Base-by-base conservation (phyloP, 2,113 vertebrate species). In the Microtus ochrogaster region DNA sequence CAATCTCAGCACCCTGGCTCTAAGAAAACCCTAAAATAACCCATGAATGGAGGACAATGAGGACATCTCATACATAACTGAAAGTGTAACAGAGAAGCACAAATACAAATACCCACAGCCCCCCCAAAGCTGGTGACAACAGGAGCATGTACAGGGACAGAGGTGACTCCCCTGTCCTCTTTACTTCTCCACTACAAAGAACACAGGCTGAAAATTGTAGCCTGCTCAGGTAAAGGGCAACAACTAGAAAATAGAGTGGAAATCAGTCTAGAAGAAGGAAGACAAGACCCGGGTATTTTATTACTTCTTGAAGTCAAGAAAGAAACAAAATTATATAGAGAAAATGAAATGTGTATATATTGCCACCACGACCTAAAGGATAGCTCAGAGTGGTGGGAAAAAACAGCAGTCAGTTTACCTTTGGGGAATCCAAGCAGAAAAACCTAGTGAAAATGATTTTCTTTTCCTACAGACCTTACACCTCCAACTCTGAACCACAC, bases 271-370 rank as follows among this genome's bases (percentile, higher is more conserved):
- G 28, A 17, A 93, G 17, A 33, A 76, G 55, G 61, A 83, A 96
- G 95, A 92, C 30, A 95, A 96, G 85, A 96, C 61, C 30, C 11
- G 30, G 26, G 49, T n/a, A 89, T 93, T 95, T 93, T 94, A 92
- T 90, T 96, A 79, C 79, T 93, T 89, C 19, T 47, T 91, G 41
- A 65, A 96, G 49, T 93, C 83, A 95, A 78, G 74, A 93, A 93
- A 96, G 68, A 96, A 97, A 95, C n/a, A 95, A 95, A 93, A 95
- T 65, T 93, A 94, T 19, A 88, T 93, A 52, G 44, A 89, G 89
- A 96, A 94, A 96, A 97, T 96, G 72, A 92, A 95, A 95, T 94
- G 58, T 97, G 39, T 93, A 65, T 88, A 16, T 94, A 94, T 65
- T 92, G 41, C 81, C 90, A 88, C 49, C 79, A 93, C 39, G 70